Evolutionary conservation across 1,140 invertebrate species (phyloP).

Genomic region (Nilaparvata lugens): DNA sequence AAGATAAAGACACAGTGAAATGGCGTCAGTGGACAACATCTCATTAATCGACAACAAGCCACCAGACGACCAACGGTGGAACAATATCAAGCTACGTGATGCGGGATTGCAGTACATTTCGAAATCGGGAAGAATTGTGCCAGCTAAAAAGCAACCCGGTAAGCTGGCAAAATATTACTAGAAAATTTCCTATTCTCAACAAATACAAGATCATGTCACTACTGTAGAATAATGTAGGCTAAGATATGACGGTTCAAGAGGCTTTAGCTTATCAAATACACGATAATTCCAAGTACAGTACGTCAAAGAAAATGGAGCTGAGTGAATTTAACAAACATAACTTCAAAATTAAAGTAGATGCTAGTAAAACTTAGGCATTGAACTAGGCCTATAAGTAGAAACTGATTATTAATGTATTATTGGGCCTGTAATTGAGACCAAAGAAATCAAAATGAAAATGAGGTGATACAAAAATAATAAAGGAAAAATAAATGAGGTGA

Average conservation of each 20-base stretch:
- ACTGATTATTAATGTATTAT: no score
- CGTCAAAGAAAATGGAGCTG: not conserved
- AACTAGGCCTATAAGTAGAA: no score
- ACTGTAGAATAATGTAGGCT: not conserved
- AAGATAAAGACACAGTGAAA: slow-evolving; percentile 13
- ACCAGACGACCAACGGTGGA: slow-evolving; percentile 2
- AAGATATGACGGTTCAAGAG: not conserved
- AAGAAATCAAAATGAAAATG: no score
- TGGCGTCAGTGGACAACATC: slow-evolving; percentile 11
- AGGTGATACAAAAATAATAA: no score
- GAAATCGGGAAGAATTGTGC: slow-evolving; percentile 37
- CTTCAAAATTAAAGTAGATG: no score
- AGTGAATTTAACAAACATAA: not conserved
- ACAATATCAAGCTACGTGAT: slow-evolving; percentile 37
- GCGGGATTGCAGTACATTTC: slow-evolving; percentile 38
- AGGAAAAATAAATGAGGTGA: no score
- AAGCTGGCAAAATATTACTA: slow-evolving; percentile 16
- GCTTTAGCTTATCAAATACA: not conserved
- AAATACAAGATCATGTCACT: not conserved
- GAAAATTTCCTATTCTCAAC: not conserved
- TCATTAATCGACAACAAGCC: not conserved
- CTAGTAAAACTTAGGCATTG: no score
- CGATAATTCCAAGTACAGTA: not conserved
- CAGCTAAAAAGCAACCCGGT: slow-evolving; percentile 40
- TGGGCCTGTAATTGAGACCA: no score